These are phyloP conservation scores for Peromyscus aztecus DNA, from an alignment of 2,797 vertebrate species.

Conservation along the genomic window DNA sequence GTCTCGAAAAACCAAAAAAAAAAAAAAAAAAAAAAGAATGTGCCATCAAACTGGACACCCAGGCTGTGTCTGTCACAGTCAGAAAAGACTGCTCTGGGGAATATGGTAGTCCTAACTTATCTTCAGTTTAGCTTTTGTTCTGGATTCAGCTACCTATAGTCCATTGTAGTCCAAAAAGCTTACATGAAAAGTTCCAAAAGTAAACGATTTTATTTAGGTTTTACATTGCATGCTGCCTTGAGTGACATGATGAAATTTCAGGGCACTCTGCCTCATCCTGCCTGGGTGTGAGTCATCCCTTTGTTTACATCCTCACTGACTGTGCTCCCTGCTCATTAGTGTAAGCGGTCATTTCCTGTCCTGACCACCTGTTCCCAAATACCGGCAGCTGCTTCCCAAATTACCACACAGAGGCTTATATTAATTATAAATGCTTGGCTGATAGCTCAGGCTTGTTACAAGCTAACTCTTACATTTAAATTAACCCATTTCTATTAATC, in stretches of 20 bases:
- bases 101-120: not conserved
- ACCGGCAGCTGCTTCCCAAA: no score
- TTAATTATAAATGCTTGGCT: no score
- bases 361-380: no score
- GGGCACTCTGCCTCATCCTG: not conserved
- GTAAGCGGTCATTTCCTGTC: no score
- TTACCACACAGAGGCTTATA: no score
- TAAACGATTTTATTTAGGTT: not conserved
- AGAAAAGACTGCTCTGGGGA: not conserved
- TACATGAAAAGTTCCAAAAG: not conserved
- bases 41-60: not conserved
- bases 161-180: not conserved
- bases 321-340: fast-evolving
- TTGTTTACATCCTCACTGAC: not conserved
- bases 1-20: no score
- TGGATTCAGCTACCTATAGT: not conserved
- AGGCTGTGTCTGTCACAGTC: not conserved
- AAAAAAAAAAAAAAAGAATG: no score
- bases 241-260: not conserved
- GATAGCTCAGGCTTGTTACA: no score
- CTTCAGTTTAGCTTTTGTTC: not conserved
- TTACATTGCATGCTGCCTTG: not conserved
- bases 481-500: no score
- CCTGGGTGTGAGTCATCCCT: not conserved
- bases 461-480: no score